Evolutionary conservation across 2,113 vertebrate species (phyloP), one percentile per base, ranked within the genome.

Genomic region (Conger conger): DNA sequence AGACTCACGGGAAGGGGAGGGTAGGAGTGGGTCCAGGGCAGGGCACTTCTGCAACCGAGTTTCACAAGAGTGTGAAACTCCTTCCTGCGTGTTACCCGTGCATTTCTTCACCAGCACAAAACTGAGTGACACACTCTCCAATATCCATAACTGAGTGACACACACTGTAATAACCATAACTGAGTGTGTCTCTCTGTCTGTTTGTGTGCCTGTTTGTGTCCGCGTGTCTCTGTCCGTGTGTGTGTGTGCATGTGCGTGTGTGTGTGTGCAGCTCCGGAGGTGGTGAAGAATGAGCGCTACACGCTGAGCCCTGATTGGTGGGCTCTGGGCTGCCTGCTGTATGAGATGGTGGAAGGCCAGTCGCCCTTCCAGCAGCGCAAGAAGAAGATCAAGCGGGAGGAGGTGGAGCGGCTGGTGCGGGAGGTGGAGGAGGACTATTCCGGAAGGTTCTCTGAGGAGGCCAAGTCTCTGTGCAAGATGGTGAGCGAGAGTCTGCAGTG

Each of bases 291-390:
- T 0, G 97, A 99, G 83, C 96, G 96, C 78, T 99, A 99, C 95
- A 98, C 96, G 0, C 97, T 99, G 93, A 97, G 97, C 90, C 98
- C 98, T 0, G 98, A 99, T 92, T 99, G 98, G 98, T 99, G 98
- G 98, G 97, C 97, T 0, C 93, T 99, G 54, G 98, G 97, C 91
- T 98, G 97, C 93, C 96, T 99, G 79, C 91, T 99, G 37, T 99
- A 98, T 0, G 98, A 99, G 95, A 99, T 99, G 98, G 97, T 99
- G 18, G 97, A 98, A 87, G 98, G 98, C 82, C 97, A 98, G 92
- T 99, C 98, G 0, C 98, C 98, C 20, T 99, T 99, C 91, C 98
- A 99, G 93, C 98, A 99, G 93, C 95, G 98, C 87, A 99, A 97
- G 92, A 99, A 98, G 93, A 99, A 99, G 94, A 97, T 99, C 91